A percentile compares a stretch with the other conserved stretches of the same genome.
These are phyloP conservation scores for Conus canariensis DNA, from an alignment of 2,888 invertebrate species.

Conservation along the genomic window DNA sequence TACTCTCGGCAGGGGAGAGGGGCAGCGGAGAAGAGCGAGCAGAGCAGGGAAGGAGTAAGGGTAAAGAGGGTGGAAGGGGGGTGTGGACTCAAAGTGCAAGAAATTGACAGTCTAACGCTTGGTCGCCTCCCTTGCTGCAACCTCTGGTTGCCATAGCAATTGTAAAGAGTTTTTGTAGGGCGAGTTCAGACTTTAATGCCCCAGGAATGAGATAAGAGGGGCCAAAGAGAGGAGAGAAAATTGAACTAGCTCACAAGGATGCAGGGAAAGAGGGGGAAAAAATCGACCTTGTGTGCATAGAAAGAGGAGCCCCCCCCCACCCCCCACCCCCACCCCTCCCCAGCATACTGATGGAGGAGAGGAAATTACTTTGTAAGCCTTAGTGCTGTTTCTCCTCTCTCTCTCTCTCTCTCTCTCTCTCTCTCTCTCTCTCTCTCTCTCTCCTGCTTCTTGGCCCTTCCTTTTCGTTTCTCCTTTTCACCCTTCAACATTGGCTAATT, in stretches of 20 bases:
- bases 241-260: constrained; percentile 20
- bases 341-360: constrained; percentile 22
- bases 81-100: neutral
- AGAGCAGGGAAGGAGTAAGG: no score
- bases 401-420: constrained; percentile 7
- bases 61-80: no score
- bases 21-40: neutral
- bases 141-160: constrained; percentile 35
- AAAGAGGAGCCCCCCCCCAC: neutral
- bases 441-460: neutral
- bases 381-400: neutral
- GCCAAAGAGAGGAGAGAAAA: constrained; percentile 29
- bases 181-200: constrained; percentile 32
- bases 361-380: constrained; percentile 41
- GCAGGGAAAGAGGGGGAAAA: neutral
- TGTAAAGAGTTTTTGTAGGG: neutral
- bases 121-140: neutral
- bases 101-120: constrained; percentile 25
- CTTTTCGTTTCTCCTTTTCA: neutral
- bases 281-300: constrained; percentile 23
- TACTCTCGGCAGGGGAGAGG: neutral
- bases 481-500: neutral
- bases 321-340: neutral
- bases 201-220: constrained; percentile 37
- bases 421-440: constrained; percentile 25